Percentiles rank a stretch among this genome's conserved stretches.
Evolutionary conservation across 2,888 invertebrate species (phyloP).

Genomic region (Smittia aterrima): DNA sequence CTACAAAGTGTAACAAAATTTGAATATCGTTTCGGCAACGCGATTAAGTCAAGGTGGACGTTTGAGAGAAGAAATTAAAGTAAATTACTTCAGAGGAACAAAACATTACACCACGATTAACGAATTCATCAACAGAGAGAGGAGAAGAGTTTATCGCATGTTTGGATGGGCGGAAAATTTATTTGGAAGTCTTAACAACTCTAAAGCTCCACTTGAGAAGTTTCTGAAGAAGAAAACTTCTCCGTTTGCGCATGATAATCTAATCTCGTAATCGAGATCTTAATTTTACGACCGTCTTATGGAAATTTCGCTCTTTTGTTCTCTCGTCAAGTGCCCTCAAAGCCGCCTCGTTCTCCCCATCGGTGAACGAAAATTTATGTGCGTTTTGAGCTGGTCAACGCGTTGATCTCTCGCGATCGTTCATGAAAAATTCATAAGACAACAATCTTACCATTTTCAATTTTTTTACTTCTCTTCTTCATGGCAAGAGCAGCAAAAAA

Average conservation of each 20-base stretch:
- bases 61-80: no score
- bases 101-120: no score
- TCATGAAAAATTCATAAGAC: constrained; percentile 39
- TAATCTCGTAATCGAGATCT: constrained; percentile 38
- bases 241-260: constrained; percentile 3
- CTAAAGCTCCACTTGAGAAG: not conserved
- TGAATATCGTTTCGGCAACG: no score
- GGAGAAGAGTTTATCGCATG: not conserved
- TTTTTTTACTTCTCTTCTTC: not conserved
- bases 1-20: no score
- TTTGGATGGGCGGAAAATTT: constrained; percentile 12
- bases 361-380: constrained; percentile 40
- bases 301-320: constrained; percentile 39
- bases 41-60: no score
- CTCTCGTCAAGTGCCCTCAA: not conserved
- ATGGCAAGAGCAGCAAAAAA: not conserved
- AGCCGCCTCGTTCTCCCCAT: not conserved
- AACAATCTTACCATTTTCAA: not conserved
- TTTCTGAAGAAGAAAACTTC: not conserved
- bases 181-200: not conserved
- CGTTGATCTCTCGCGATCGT: not conserved
- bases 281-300: constrained; percentile 37
- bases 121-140: no score
- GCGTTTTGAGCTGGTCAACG: constrained; percentile 22
- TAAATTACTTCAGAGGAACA: no score